Evolutionary conservation across 2,888 invertebrate genomes (phyloP).

Genomic region (Mycogona germanica): DNA sequence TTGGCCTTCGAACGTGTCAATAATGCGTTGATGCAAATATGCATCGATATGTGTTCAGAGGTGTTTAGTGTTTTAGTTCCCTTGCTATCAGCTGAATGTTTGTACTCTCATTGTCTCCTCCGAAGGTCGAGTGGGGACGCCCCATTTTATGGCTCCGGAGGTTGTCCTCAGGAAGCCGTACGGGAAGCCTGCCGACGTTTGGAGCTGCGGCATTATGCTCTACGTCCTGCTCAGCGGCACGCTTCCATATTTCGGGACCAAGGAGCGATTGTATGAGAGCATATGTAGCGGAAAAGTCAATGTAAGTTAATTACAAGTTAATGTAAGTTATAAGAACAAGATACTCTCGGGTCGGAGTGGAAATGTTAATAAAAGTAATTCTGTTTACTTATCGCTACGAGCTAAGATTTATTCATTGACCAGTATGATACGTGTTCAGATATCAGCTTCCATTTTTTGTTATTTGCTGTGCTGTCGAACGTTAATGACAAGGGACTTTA

Average conservation of each 20-base stretch:
- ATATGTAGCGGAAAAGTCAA: constrained; percentile 73
- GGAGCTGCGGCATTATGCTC: constrained; percentile 92
- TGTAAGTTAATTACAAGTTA: constrained; percentile 40
- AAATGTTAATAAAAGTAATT: neutral
- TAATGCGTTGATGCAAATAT: no score
- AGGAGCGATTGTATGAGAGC: constrained; percentile 80
- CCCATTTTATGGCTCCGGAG: constrained; percentile 98
- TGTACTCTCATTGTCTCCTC: constrained; percentile 20
- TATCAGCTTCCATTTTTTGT: no score
- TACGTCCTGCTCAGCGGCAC: constrained; percentile 89
- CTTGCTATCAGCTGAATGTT: neutral
- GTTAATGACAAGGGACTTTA: no score
- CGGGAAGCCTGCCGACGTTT: constrained; percentile 87
- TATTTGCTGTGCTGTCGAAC: no score
- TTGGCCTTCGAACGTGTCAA: no score
- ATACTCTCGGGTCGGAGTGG: neutral
- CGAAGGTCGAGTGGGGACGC: constrained; percentile 83
- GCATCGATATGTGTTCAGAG: no score
- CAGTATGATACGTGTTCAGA: no score
- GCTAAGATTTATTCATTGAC: neutral
- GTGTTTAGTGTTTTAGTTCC: no score
- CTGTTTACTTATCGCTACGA: neutral
- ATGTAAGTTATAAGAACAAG: neutral
- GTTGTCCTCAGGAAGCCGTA: constrained; percentile 81
- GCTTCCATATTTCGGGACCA: constrained; percentile 89